These are phyloP conservation scores for Rhynchotus rufescens DNA, from an alignment of 2,797 vertebrate genomes.

Conservation along the genomic window DNA sequence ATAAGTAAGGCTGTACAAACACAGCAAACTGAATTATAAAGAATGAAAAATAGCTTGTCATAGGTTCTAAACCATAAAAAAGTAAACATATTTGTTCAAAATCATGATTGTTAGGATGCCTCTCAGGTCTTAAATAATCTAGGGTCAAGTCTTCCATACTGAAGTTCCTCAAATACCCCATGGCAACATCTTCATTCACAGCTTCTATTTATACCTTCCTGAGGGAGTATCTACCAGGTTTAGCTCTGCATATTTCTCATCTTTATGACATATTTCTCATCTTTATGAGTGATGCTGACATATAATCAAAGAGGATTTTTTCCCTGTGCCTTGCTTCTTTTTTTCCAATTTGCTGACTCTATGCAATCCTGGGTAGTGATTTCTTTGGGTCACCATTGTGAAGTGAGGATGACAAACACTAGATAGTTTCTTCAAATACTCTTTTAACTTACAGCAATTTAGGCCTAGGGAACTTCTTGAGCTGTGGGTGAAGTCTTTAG, in stretches of 20 bases:
- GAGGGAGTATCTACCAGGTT: neutral
- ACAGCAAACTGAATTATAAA: neutral
- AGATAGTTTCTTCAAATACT: neutral
- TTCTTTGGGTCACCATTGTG: neutral
- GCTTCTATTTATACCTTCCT: neutral
- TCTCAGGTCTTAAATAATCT: neutral
- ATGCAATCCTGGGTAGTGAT: neutral
- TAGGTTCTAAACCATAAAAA: neutral
- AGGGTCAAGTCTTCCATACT: neutral
- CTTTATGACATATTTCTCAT: neutral
- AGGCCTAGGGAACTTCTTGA: neutral
- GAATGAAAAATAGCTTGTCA: neutral
- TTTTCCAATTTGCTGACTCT: neutral
- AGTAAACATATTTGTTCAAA: neutral
- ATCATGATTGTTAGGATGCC: neutral
- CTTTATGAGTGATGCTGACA: neutral
- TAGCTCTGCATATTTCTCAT: neutral
- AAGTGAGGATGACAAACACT: neutral
- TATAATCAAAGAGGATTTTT: neutral
- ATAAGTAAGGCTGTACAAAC: neutral
- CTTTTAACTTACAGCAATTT: neutral
- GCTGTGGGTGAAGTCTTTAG: neutral
- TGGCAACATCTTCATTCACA: neutral
- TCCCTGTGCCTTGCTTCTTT: neutral
- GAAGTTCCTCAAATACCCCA: neutral